These are phyloP conservation scores for Scaptomyza pallida DNA, from an alignment of 1,140 invertebrate species.

Conservation along the genomic window DNA sequence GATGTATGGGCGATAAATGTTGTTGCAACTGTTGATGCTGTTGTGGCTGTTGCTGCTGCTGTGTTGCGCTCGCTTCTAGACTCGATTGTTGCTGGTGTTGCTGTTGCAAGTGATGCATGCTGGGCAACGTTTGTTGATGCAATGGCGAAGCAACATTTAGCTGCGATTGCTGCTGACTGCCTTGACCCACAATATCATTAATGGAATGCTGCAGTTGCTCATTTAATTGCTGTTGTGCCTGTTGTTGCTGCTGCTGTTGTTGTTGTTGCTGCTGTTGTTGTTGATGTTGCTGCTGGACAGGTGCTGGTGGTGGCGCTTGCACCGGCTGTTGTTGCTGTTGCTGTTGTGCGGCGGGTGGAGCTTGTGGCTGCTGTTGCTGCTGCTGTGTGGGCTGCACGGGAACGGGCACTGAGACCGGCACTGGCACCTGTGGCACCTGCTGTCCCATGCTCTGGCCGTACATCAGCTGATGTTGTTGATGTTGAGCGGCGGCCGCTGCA, in stretches of 20 bases:
- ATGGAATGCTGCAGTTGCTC: slow-evolving; percentile 83
- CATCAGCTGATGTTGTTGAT: slow-evolving; percentile 51
- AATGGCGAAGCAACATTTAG: slow-evolving; percentile 63
- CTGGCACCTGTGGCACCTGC: slow-evolving; percentile 24
- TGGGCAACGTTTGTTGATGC: slow-evolving; percentile 67
- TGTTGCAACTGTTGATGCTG: slow-evolving; percentile 69
- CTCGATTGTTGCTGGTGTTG: slow-evolving; percentile 49
- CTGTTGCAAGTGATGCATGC: slow-evolving; percentile 66
- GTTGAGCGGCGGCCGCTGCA: slow-evolving; percentile 54
- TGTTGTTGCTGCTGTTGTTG: slow-evolving; percentile 54
- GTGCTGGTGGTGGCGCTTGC: slow-evolving; percentile 18
- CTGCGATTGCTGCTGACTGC: slow-evolving; percentile 68
- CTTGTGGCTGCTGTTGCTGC: slow-evolving; percentile 63
- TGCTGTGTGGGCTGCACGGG: slow-evolving; percentile 40
- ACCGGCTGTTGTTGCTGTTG: slow-evolving; percentile 15
- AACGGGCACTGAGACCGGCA: slow-evolving; percentile 29
- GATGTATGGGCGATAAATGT: slow-evolving; percentile 66
- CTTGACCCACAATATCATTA: slow-evolving; percentile 81
- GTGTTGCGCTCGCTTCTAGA: slow-evolving; percentile 40
- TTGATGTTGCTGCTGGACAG: slow-evolving; percentile 55
- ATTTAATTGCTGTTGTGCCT: slow-evolving; percentile 74
- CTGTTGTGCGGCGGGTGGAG: slow-evolving; percentile 30
- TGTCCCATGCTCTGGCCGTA: slow-evolving; percentile 46
- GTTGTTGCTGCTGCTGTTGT: slow-evolving; percentile 57
- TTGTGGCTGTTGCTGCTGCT: slow-evolving; percentile 45